phyloP scores from a whole-genome alignment of 2,797 vertebrate genomes.

The Onychomys torridus region DNA sequence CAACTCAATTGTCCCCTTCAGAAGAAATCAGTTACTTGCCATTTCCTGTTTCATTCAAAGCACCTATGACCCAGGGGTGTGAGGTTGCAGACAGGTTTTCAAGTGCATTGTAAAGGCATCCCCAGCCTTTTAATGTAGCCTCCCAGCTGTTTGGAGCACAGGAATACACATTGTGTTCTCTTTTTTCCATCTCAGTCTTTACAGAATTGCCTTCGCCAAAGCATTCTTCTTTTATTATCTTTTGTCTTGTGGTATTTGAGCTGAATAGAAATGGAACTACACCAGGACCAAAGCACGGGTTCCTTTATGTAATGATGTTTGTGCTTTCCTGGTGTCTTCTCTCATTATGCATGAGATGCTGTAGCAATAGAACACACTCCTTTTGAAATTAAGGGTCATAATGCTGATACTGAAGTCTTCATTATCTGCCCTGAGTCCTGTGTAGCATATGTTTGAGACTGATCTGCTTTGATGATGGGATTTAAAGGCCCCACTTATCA shows the following conservation, averaged over 20 bases:
- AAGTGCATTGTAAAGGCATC: not conserved
- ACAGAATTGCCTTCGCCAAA: not conserved
- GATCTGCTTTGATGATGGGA: slow-evolving; percentile 1
- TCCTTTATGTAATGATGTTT: not conserved
- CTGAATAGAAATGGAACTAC: not conserved
- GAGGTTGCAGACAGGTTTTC: not conserved
- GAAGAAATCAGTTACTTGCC: not conserved
- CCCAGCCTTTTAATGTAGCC: not conserved
- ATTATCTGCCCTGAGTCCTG: slow-evolving; percentile 13
- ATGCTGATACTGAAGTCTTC: slow-evolving; percentile 7
- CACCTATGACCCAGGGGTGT: not conserved
- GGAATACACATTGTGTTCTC: fast-evolving
- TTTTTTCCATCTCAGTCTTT: not conserved
- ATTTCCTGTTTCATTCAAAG: slow-evolving; percentile 33
- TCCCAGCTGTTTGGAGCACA: not conserved
- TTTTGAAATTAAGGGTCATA: slow-evolving; percentile 17
- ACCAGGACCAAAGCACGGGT: not conserved
- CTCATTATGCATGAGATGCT: not conserved
- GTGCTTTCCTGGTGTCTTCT: not conserved
- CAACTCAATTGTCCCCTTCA: not conserved
- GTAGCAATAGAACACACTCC: not conserved
- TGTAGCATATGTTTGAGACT: not conserved
- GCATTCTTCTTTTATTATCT: not conserved
- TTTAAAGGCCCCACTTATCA: slow-evolving; percentile 30
- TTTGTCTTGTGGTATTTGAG: slow-evolving; percentile 3